Percentiles rank a stretch among this genome's conserved stretches.
These are phyloP conservation scores for Liasis olivaceus DNA, from an alignment of 2,797 vertebrate species.

Conservation along the genomic window DNA sequence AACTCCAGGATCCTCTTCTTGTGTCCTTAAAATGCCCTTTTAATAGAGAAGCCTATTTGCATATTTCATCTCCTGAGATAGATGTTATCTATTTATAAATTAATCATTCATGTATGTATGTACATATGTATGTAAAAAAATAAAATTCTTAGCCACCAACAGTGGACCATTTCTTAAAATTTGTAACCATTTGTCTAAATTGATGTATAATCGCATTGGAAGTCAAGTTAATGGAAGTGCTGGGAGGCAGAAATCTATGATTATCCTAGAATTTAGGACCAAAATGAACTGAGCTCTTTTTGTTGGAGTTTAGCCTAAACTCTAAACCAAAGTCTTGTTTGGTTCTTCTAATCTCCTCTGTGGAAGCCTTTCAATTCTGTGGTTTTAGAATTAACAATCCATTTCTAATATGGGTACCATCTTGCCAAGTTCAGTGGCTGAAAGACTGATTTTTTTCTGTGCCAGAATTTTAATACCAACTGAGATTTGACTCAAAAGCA, in stretches of 20 bases:
- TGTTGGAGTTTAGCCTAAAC: background rate
- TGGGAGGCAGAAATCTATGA: background rate
- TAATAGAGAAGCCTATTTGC: background rate
- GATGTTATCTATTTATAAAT: no score
- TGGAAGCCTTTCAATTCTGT: background rate
- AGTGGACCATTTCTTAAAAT: background rate
- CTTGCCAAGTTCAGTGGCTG: conserved; percentile 28
- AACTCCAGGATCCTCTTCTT: background rate
- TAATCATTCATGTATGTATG: no score
- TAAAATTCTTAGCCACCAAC: background rate
- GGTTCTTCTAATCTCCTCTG: background rate
- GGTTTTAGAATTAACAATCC: conserved; percentile 16
- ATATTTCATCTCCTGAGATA: background rate
- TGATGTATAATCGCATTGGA: background rate
- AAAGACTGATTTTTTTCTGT: conserved; percentile 16
- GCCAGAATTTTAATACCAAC: conserved; percentile 40
- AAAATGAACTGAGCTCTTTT: background rate
- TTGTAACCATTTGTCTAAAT: background rate
- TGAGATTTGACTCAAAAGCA: conserved; percentile 15
- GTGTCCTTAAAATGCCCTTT: background rate
- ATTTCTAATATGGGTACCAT: background rate
- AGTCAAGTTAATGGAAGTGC: background rate
- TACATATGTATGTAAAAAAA: no score
- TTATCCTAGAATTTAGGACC: no score
- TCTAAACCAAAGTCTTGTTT: background rate